These are phyloP conservation scores for Anorthoa munda DNA, from an alignment of 2,888 invertebrate species.

Conservation along the genomic window DNA sequence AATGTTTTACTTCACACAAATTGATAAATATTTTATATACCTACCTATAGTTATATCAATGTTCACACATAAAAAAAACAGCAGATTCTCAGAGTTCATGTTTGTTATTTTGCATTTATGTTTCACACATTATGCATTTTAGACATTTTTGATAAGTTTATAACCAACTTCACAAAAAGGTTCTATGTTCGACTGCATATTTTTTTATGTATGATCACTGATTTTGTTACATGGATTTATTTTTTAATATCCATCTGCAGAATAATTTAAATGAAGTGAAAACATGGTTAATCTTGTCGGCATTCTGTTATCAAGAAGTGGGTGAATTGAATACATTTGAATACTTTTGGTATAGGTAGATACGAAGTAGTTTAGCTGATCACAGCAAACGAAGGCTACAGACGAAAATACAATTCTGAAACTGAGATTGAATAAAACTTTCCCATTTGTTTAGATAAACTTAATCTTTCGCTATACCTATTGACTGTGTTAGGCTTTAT, in stretches of 20 bases:
- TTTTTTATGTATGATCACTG: neutral
- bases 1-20: neutral
- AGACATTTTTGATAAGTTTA: neutral
- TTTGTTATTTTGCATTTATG: constrained; percentile 16
- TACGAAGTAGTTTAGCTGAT: neutral
- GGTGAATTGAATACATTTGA: neutral
- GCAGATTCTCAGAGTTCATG: neutral
- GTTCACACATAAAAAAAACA: neutral
- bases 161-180: neutral
- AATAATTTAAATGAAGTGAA: neutral
- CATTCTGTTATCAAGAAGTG: neutral
- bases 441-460: too few species aligned
- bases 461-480: too few species aligned
- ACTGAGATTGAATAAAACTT: neutral
- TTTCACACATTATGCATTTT: neutral
- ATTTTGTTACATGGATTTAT: neutral
- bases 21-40: too few species aligned
- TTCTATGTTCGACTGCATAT: neutral
- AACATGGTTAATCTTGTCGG: neutral
- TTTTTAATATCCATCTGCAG: neutral
- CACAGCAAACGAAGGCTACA: neutral
- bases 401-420: neutral
- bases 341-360: neutral
- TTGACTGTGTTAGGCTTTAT: too few species aligned
- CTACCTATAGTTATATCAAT: too few species aligned